phyloP scores from a whole-genome alignment of 2,797 vertebrate genomes.

The Periparus ater region DNA sequence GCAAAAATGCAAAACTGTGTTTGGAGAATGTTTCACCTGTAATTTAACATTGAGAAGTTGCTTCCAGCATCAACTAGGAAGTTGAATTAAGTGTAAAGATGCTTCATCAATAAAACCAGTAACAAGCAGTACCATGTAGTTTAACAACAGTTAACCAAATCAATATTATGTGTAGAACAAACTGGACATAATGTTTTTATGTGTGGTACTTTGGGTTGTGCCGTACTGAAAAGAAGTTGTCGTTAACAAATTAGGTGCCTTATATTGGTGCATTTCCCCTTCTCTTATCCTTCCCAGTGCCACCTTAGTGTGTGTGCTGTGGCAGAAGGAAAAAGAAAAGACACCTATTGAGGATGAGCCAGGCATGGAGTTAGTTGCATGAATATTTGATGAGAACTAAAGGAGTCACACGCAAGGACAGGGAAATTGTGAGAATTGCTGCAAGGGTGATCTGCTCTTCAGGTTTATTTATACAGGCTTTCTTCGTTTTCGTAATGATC shows the following conservation, averaged over 20 bases:
- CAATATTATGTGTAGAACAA: neutral
- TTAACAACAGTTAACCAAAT: neutral
- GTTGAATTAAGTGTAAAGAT: neutral
- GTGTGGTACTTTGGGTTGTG: neutral
- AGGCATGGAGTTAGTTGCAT: neutral
- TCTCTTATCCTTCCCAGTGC: neutral
- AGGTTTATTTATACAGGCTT: neutral
- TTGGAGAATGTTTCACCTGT: neutral
- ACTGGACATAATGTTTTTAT: neutral
- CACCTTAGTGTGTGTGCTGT: neutral
- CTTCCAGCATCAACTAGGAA: neutral
- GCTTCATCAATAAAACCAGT: neutral
- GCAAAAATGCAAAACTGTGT: neutral
- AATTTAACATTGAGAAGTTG: neutral
- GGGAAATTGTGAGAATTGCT: neutral
- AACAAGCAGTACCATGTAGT: neutral
- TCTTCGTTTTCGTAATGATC: neutral
- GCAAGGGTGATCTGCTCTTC: neutral
- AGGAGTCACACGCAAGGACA: neutral
- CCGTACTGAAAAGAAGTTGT: neutral
- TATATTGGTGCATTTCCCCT: neutral
- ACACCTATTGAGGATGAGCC: neutral
- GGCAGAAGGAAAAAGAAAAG: neutral
- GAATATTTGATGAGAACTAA: conserved; percentile 40
- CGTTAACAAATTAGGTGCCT: neutral